Evolutionary conservation across 2,888 invertebrate genomes (phyloP).

Genomic region (Bruchidius siliquastri): DNA sequence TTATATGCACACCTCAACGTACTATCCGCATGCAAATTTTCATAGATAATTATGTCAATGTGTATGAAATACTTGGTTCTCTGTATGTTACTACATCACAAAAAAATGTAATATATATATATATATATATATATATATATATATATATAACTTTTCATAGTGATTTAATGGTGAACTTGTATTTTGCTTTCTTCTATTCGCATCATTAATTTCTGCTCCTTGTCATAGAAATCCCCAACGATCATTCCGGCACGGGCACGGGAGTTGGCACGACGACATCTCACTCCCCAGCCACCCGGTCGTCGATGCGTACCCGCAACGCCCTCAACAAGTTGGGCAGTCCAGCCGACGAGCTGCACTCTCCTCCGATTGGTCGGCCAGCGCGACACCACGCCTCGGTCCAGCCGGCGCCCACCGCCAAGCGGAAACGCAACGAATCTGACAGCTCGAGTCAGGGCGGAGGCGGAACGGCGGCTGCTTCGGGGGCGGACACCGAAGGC

Average conservation of each 20-base stretch:
- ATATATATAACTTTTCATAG: too few relatives aligned
- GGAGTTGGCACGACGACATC: neutral
- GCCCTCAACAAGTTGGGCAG: conserved; percentile 66
- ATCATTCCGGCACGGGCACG: conserved; percentile 20
- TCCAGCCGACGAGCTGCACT: conserved; percentile 49
- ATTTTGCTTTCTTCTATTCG: too few relatives aligned
- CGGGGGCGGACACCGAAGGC: conserved; percentile 41
- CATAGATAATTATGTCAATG: too few relatives aligned
- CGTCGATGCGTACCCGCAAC: conserved; percentile 57
- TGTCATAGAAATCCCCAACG: conserved; percentile 62
- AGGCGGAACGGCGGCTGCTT: neutral
- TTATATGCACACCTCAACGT: too few relatives aligned
- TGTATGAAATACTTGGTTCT: too few relatives aligned
- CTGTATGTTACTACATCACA: too few relatives aligned
- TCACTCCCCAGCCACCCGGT: conserved; percentile 40
- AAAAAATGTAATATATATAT: too few relatives aligned
- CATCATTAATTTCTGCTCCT: neutral
- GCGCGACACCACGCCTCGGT: neutral
- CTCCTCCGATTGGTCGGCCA: conserved; percentile 27
- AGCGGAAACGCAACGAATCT: conserved; percentile 75
- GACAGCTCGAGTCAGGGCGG: conserved; percentile 65
- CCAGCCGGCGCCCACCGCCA: conserved; percentile 38
- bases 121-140: too few relatives aligned
- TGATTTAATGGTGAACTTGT: too few relatives aligned
- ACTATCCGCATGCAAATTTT: too few relatives aligned